Evolutionary conservation across 2,888 invertebrate genomes (phyloP).

Genomic region (Chymomyza procnemis): DNA sequence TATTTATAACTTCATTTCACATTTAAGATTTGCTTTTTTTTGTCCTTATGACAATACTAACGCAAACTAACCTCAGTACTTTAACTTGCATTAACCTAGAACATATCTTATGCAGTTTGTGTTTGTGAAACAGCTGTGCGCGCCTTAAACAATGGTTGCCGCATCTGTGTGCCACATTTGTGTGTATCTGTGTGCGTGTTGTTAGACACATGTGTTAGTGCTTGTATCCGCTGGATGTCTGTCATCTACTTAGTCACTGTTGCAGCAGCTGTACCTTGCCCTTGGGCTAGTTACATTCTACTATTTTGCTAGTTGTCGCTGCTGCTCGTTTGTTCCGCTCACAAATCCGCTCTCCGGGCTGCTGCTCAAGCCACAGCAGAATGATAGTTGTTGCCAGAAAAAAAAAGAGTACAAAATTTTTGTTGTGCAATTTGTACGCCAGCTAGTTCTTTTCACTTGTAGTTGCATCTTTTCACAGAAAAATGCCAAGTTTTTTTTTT

Average conservation of each 20-base stretch:
- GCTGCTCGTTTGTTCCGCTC: neutral
- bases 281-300: slow-evolving; percentile 5
- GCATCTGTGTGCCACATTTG: neutral
- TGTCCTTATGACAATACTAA: neutral
- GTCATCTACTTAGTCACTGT: neutral
- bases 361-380: neutral
- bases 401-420: neutral
- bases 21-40: neutral
- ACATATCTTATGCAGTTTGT: neutral
- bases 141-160: neutral
- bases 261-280: slow-evolving; percentile 5
- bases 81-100: neutral
- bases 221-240: neutral
- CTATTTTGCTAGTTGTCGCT: neutral
- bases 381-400: neutral
- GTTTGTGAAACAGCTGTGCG: neutral
- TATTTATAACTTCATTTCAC: neutral
- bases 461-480: neutral
- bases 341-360: neutral
- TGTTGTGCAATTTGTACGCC: neutral
- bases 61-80: neutral
- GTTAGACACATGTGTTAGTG: neutral
- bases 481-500: neutral
- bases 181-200: neutral
- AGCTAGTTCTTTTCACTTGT: neutral